Evolutionary conservation across 1,140 invertebrate genomes (phyloP).

Genomic region (Pristionchus pacificus): DNA sequence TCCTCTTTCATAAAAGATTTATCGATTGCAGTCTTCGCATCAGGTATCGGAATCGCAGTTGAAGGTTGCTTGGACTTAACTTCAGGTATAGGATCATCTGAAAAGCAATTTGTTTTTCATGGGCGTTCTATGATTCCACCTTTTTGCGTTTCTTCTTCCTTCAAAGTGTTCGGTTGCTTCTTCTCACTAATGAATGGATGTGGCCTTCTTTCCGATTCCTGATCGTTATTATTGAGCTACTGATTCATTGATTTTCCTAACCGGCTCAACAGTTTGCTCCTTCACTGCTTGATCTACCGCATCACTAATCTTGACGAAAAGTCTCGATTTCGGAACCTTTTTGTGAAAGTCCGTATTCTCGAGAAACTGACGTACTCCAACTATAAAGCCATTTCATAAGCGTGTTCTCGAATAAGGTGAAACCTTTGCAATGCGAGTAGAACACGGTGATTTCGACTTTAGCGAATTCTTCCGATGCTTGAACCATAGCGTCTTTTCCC

Average conservation of each 20-base stretch:
- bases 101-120: too few species aligned
- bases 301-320: slow-evolving; percentile 36
- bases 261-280: slow-evolving; percentile 25
- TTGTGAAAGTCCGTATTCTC: slow-evolving; percentile 39
- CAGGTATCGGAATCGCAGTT: not conserved
- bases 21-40: too few species aligned
- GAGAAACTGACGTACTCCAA: slow-evolving; percentile 41
- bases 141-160: not conserved
- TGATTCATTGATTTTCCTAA: too few species aligned
- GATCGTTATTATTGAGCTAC: too few species aligned
- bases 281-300: slow-evolving; percentile 30
- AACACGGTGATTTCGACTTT: slow-evolving; percentile 38
- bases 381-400: slow-evolving; percentile 23
- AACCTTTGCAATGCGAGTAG: slow-evolving; percentile 41
- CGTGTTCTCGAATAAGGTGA: not conserved
- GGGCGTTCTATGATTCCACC: not conserved
- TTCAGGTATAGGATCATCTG: not conserved
- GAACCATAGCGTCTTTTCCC: slow-evolving; percentile 58
- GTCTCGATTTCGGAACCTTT: slow-evolving; percentile 31
- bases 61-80: not conserved
- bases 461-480: slow-evolving; percentile 40
- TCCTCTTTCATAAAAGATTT: too few species aligned
- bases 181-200: not conserved
- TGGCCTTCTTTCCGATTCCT: too few species aligned
- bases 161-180: not conserved